Evolutionary conservation across 1,140 invertebrate species (phyloP).

Genomic region (Drosophila parvula): DNA sequence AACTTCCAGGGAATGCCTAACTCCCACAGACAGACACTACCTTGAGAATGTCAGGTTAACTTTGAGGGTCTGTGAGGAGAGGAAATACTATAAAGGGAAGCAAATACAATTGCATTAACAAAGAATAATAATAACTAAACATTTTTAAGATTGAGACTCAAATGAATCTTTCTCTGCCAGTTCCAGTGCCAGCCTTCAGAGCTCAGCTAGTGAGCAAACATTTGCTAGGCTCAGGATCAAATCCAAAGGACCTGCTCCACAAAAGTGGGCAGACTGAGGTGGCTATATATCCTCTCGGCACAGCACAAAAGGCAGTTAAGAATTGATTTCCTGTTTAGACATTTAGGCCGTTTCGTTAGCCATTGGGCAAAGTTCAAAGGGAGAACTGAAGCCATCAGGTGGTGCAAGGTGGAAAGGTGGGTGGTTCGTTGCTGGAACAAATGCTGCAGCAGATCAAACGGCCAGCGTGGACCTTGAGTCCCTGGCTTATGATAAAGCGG

Average conservation of each 20-base stretch:
- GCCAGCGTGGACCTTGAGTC: constrained; percentile 31
- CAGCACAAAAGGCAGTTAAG: constrained; percentile 61
- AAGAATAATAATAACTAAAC: background rate
- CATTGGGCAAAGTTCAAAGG: constrained; percentile 49
- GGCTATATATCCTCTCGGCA: background rate
- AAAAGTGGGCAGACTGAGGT: background rate
- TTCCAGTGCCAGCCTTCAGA: too few relatives aligned
- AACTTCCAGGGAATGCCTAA: constrained; percentile 34
- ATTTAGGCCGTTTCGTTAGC: constrained; percentile 63
- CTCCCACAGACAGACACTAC: constrained; percentile 8
- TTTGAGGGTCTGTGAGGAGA: constrained; percentile 1
- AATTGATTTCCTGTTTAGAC: constrained; percentile 76
- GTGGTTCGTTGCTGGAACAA: constrained; percentile 3
- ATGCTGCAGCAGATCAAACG: constrained; percentile 61
- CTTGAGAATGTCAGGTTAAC: constrained; percentile 17
- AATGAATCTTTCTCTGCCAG: too few relatives aligned
- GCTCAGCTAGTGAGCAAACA: constrained; percentile 3
- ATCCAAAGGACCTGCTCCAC: background rate
- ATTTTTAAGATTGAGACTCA: background rate
- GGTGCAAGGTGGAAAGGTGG: constrained; percentile 38
- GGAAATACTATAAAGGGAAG: background rate
- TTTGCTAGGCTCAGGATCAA: constrained; percentile 16
- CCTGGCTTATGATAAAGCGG: constrained; percentile 51
- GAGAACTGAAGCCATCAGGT: constrained; percentile 21
- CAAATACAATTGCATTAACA: background rate